Evolutionary conservation across 2,797 vertebrate genomes (phyloP), one percentile per base, ranked within the genome.

Genomic region (Psittacula echo): DNA sequence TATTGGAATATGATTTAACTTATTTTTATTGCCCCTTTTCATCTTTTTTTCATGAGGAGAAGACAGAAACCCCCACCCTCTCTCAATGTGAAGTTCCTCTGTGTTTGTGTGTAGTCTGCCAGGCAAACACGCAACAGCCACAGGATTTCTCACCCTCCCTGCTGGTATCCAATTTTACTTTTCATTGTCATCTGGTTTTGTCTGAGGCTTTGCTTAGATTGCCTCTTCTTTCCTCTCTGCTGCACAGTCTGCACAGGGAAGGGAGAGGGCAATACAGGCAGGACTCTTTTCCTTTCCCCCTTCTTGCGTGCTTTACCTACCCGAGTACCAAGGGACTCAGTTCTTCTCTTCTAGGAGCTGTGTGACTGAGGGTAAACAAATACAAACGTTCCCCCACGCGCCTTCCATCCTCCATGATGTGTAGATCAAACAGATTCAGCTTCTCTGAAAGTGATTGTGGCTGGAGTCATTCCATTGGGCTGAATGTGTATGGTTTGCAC

Each of bases 1-100:
- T 97, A 94, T 80, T 96, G 92, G 89, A 95, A 86, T 96, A 92
- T 96, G 85, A 89, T 96, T 97, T 96, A 95, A 97, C 86, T 97
- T 96, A 93, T 56, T 91, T 95, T 96, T 97, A n/a, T 92, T 93
- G 87, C 93, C 96, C 96, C 89, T 68, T 54, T 91, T 89, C 74
- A 93, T 88, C 44, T 15, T 42, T 90, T 75, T 77, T 80, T 65
- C 79, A 5, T 61, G n/a, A 72, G 67, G 71, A 89, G 21, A 87
- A 76, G 65, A 64, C 78, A 93, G 83, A 94, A 94, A 44, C 70
- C 83, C 81, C 71, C 74, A 23, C 78, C 53, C 68, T 94, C 74
- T 87, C 88, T 95, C 93, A 78, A 3, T 61, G 27, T 89, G 68
- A 94, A 42, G 37, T 89, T 94, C 61, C 68, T 87, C 13, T 84